Evolutionary conservation across 2,797 vertebrate genomes (phyloP).

Genomic region (Falco naumanni): DNA sequence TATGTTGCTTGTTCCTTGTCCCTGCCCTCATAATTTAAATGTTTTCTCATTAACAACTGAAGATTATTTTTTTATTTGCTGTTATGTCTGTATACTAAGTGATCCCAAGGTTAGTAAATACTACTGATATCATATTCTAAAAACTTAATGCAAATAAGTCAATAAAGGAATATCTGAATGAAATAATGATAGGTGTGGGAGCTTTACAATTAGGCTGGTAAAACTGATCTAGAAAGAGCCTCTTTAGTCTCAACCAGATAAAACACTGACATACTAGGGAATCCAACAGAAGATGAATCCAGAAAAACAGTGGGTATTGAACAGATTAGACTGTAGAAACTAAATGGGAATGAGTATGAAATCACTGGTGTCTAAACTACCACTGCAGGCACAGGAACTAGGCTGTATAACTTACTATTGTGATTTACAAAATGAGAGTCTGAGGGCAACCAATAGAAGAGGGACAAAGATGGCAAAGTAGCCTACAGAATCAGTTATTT

Average conservation of each 20-base stretch:
- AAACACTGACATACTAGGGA: not conserved
- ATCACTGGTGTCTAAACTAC: not conserved
- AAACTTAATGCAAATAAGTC: not conserved
- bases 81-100: not conserved
- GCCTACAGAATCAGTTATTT: not conserved
- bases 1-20: not conserved
- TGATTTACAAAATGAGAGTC: not conserved
- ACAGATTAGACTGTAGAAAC: not conserved
- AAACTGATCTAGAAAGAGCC: not conserved
- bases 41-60: not conserved
- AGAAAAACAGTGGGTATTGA: not conserved
- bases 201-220: not conserved
- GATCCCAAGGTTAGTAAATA: not conserved
- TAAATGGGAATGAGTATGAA: not conserved
- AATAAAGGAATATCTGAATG: not conserved
- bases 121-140: not conserved
- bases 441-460: not conserved
- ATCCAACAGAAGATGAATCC: not conserved
- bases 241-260: not conserved
- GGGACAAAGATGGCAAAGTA: not conserved
- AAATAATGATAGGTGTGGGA: not conserved
- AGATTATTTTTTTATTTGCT: not conserved
- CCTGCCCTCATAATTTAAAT: not conserved
- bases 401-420: not conserved
- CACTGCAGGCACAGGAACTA: not conserved